Evolutionary conservation across 2,888 invertebrate genomes (phyloP).

Genomic region (Syritta pipiens): DNA sequence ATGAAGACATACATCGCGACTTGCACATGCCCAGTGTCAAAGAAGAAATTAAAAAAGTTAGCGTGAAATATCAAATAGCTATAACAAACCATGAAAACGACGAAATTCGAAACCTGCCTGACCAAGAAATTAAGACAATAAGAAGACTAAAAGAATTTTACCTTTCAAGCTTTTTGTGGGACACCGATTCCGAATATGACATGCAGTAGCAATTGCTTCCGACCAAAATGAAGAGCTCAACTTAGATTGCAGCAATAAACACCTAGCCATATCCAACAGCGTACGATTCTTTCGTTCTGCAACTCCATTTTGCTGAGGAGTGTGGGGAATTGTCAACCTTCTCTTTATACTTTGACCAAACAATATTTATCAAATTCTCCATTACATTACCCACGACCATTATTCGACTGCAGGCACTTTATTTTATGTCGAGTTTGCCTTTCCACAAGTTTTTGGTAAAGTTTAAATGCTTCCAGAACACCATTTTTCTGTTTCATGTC

Average conservation of each 20-base stretch:
- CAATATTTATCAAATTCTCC: conserved; percentile 65
- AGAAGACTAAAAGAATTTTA: not conserved
- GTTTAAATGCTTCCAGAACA: conserved; percentile 57
- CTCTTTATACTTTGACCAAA: conserved; percentile 69
- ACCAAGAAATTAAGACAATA: too few species aligned
- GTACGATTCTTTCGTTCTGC: conserved; percentile 71
- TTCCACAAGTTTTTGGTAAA: conserved; percentile 27
- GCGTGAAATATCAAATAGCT: too few species aligned
- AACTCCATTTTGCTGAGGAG: conserved; percentile 72
- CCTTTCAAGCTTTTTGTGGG: conserved; percentile 1
- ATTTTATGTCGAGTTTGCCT: conserved; percentile 57
- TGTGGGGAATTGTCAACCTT: conserved; percentile 67
- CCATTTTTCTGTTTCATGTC: conserved; percentile 33
- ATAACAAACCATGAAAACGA: too few species aligned
- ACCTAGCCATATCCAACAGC: conserved; percentile 70
- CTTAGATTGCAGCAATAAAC: conserved; percentile 68
- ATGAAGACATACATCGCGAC: too few species aligned
- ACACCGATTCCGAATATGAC: conserved; percentile 31
- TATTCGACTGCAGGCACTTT: conserved; percentile 67
- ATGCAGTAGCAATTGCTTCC: conserved; percentile 72
- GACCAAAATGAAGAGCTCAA: conserved; percentile 68
- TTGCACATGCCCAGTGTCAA: too few species aligned
- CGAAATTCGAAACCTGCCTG: too few species aligned
- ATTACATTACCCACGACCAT: conserved; percentile 71
- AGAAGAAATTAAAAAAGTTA: too few species aligned